Base-by-base conservation (phyloP, 2,113 vertebrate species). In the Chaenogobius annularis region DNA sequence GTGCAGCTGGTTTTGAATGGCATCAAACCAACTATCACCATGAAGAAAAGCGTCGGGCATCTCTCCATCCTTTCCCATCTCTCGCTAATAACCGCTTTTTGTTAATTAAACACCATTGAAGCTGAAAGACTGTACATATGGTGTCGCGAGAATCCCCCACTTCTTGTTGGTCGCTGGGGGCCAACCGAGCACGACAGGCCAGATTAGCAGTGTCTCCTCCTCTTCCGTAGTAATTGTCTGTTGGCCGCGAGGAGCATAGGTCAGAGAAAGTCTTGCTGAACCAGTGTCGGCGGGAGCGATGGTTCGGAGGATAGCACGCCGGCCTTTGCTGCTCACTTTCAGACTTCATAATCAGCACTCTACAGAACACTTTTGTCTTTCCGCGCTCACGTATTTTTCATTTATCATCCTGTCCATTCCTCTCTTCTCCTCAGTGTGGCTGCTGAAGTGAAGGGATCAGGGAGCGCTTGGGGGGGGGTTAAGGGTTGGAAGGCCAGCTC, bases 401-500 rank as follows among this genome's bases (percentile, higher is more conserved):
- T 64, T 74, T 75, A 66, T 59, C 10, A 5, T 61, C 78, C 70
- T 62, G 26, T 68, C 63, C 56, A 12, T 2, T 10, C 6, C n/a
- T 26, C 40, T 17, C 69, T 68, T 71, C 75, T 81, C 83, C 81
- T 44, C 46, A 31, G 63, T 81, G 76, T 46, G 40, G 80, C 69
- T 40, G 37, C 37, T 50, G 71, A 76, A 73, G 73, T 66, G 62
- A 74, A 74, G 52, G 55, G 84, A 84, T 87, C 80, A 74, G 59
- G 37, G 69, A 77, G 66, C 61, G 66, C 70, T 43, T 66, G 69
- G 74, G 74, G 74, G 26, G 26, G 75, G 83, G 85, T 85, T 84
- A 88, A 87, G 82, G 87, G 75, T 74, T 86, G 75, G 80, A 83
- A 82, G 87, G 84, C 77, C 80, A 75, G 52, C 86, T 92, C 88